These are phyloP conservation scores for Nemotelus pantherinus DNA, from an alignment of 2,888 invertebrate species.

Conservation along the genomic window DNA sequence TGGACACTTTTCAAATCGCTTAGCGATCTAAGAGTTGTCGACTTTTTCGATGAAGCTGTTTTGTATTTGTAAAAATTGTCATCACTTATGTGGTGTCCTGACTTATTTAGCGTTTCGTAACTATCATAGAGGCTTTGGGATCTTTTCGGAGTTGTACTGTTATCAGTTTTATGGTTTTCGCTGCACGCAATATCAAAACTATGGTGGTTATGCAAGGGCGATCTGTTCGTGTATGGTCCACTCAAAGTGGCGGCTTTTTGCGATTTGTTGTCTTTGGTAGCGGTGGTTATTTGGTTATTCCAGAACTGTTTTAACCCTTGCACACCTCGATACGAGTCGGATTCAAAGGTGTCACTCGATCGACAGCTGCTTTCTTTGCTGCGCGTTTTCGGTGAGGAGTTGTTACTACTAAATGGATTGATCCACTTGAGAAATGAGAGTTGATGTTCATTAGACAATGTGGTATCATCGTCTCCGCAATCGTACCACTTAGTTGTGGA, in stretches of 20 bases:
- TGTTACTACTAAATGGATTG: conserved; percentile 34
- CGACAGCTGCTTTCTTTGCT: neutral
- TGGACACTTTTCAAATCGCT: conserved; percentile 33
- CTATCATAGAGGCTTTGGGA: conserved; percentile 35
- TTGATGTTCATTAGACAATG: neutral
- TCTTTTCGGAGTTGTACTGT: conserved; percentile 5
- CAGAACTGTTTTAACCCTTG: conserved; percentile 62
- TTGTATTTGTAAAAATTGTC: conserved; percentile 65
- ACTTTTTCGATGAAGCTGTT: conserved; percentile 57
- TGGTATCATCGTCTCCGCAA: neutral
- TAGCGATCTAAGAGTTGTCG: conserved; percentile 25
- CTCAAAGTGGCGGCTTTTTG: conserved; percentile 52
- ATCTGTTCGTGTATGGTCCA: conserved; percentile 28
- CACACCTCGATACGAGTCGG: conserved; percentile 60
- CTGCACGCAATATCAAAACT: neutral
- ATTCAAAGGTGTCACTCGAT: neutral
- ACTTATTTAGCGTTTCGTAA: conserved; percentile 42
- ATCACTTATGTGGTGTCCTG: conserved; percentile 55
- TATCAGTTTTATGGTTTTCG: neutral
- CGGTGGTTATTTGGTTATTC: conserved; percentile 62
- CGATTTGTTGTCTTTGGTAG: conserved; percentile 48
- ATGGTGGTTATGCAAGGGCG: neutral
- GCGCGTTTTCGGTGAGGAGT: neutral
- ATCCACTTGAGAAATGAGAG: conserved; percentile 39
- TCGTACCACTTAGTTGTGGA: conserved; percentile 37